Percentiles rank a stretch among this genome's conserved stretches.
phyloP scores from a whole-genome alignment of 2,888 invertebrate genomes.

The Pachymerium ferrugineum region DNA sequence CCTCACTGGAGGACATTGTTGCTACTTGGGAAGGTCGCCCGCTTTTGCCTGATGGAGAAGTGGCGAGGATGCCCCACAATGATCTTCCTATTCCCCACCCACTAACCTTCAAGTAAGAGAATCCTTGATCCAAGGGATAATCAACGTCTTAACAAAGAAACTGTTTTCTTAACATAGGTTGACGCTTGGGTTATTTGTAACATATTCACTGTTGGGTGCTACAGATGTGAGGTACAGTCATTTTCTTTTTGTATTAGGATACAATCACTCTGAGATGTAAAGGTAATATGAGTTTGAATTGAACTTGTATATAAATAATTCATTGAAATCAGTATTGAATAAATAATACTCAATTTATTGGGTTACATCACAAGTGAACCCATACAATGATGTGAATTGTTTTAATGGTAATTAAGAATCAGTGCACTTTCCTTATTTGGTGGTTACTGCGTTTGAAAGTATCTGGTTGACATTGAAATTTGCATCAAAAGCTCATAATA shows the following conservation, averaged over 20 bases:
- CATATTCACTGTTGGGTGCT: too few species aligned
- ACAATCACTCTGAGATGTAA: too few species aligned
- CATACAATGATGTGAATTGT: background rate
- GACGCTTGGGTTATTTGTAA: background rate
- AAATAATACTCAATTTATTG: background rate
- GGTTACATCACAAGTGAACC: background rate
- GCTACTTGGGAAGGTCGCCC: conserved; percentile 8
- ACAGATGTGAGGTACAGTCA: background rate
- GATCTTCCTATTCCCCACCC: background rate
- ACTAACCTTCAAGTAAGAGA: background rate
- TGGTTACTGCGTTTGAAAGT: too few species aligned
- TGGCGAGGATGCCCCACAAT: conserved; percentile 3
- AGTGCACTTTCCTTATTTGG: background rate
- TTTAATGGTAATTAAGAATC: background rate
- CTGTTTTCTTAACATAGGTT: background rate
- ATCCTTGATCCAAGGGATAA: background rate
- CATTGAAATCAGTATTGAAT: background rate
- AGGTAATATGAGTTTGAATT: too few species aligned
- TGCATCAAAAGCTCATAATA: background rate
- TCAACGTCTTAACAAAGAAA: background rate
- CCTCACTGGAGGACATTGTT: conserved; percentile 13
- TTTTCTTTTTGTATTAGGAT: background rate
- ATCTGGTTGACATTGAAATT: background rate
- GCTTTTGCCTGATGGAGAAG: background rate
- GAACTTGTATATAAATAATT: too few species aligned